These are phyloP conservation scores for Calliphora vomitoria DNA, from an alignment of 2,888 invertebrate genomes.

Conservation along the genomic window DNA sequence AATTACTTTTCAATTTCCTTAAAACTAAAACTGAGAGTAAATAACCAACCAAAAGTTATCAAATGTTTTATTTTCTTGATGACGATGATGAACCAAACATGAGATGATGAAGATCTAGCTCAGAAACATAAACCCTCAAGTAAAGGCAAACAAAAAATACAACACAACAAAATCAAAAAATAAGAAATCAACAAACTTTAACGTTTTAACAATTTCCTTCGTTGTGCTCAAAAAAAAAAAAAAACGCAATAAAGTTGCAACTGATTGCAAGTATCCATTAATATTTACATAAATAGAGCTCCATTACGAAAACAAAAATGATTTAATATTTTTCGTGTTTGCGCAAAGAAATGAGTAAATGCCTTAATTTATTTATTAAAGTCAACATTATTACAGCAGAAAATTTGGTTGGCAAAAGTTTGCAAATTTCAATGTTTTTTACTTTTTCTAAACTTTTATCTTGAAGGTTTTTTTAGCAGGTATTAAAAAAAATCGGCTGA, in stretches of 20 bases:
- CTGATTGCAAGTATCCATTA: conserved; percentile 41
- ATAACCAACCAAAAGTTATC: conserved; percentile 65
- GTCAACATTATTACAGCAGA: background rate
- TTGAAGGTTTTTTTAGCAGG: too few relatives aligned
- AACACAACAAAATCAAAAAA: conserved; percentile 9
- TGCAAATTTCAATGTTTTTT: too few relatives aligned
- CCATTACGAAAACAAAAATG: conserved; percentile 12
- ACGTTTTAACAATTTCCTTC: conserved; percentile 55
- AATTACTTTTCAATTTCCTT: conserved; percentile 74
- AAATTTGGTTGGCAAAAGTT: background rate
- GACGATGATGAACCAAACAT: conserved; percentile 45
- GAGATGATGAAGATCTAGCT: conserved; percentile 21
- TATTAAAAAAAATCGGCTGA: too few relatives aligned
- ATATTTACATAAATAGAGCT: conserved; percentile 38
- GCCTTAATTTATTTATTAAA: background rate
- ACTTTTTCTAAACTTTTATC: too few relatives aligned
- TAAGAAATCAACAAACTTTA: conserved; percentile 32
- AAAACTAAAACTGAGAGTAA: conserved; percentile 60
- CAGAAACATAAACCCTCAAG: conserved; percentile 3
- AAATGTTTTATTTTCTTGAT: conserved; percentile 41
- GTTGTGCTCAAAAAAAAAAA: conserved; percentile 2
- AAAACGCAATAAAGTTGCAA: conserved; percentile 37
- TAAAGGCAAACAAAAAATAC: background rate
- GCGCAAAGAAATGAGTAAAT: background rate
- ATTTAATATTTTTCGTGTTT: conserved; percentile 17